phyloP scores from a whole-genome alignment of 2,888 invertebrate genomes.

The Philereme transversata region DNA sequence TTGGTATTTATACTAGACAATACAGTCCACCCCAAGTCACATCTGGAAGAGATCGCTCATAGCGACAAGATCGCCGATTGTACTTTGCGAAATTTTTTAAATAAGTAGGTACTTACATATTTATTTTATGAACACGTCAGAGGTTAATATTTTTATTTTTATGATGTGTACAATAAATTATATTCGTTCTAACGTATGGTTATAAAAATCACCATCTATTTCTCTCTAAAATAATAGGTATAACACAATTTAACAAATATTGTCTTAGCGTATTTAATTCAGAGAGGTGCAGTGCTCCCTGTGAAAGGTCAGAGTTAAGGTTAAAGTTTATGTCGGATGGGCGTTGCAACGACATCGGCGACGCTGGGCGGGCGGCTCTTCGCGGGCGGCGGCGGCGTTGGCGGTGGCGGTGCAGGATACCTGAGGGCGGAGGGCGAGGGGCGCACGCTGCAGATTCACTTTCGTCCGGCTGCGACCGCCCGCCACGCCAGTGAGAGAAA shows the following conservation, averaged over 20 bases:
- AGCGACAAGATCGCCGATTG: no score
- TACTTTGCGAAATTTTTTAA: no score
- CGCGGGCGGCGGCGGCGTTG: constrained; percentile 48
- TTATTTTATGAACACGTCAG: no score
- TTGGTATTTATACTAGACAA: no score
- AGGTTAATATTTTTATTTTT: no score
- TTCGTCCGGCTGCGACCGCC: constrained; percentile 78
- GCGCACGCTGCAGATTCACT: constrained; percentile 81
- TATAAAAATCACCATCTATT: background rate
- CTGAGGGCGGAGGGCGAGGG: constrained; percentile 59
- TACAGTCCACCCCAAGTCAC: no score
- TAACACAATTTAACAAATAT: background rate
- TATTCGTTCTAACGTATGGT: no score
- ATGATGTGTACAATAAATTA: no score
- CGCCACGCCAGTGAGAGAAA: constrained; percentile 84
- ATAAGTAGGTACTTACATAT: no score
- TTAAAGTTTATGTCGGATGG: constrained; percentile 77
- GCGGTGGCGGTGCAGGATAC: constrained; percentile 62
- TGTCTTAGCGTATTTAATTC: constrained; percentile 30
- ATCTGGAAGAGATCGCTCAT: no score
- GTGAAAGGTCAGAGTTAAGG: constrained; percentile 80
- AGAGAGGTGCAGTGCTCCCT: constrained; percentile 71
- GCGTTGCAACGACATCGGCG: constrained; percentile 62
- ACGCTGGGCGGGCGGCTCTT: constrained; percentile 57
- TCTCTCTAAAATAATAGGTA: background rate